Base-by-base conservation (phyloP, 1,140 invertebrate species). In the Megalonaias nervosa region DNA sequence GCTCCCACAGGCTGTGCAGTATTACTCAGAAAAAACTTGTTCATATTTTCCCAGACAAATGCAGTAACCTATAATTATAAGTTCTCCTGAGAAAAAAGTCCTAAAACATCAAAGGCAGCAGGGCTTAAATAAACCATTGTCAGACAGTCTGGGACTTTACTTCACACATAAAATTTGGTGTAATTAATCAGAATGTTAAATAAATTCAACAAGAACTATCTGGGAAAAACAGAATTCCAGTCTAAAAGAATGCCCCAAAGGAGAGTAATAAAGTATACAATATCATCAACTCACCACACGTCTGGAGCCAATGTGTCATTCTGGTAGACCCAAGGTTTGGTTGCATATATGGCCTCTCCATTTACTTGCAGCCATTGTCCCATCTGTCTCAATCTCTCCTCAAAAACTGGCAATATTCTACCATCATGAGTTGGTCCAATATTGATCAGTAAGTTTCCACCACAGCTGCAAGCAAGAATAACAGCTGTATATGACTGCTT, bases 391-490 rank as follows among this genome's bases (percentile, higher is more conserved):
- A 99, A 91, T 75, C 97, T 92, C 87, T 99, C 97, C 92, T 98
- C 94, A 90, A 96, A 98, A 84, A 99, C 96, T 13, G 96, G 95
- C 13, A 93, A 86, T 73, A 99, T 98, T 9, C 93, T 94, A 4
- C 97, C 97, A 82, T 97, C 96, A 87, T 95, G 95, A 1, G 96
- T 97, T 17, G 97, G 97, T 2, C 97, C 97, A 68, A 98, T 93
- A 89, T 98, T 98, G 83, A 98, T 94, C 17, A 98, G 88, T 12
- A 96, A 91, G 91, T 98, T 98, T 38, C 96, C 96, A 89, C 96
- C 96, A 87, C 95, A 96, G 78, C 95, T 96, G 73, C 48, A 67
- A 77, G 62, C 56, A 57, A 38, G 17, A 65, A 72, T 15, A 59
- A 48, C 38, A 48, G 38, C 11, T 48, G 38, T 48, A 48, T 9